Evolutionary conservation across 2,888 invertebrate species (phyloP).

Genomic region (Sarcophaga rosellei): DNA sequence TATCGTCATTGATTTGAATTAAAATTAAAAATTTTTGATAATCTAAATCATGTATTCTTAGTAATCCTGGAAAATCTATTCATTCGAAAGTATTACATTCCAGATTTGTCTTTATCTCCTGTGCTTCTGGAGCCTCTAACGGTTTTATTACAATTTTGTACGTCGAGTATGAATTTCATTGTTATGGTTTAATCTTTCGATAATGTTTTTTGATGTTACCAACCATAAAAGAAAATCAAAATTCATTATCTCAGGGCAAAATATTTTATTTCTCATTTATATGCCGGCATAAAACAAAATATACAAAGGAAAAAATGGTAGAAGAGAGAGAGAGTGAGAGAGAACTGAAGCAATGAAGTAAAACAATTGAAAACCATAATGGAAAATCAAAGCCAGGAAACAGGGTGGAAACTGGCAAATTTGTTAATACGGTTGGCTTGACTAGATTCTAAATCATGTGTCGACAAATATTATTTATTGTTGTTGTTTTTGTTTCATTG

Average conservation of each 20-base stretch:
- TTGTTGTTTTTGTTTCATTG: background rate
- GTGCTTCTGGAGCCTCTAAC: background rate
- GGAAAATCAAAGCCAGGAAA: no score
- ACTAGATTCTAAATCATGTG: background rate
- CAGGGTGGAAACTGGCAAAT: no score
- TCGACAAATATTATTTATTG: background rate
- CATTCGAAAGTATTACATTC: background rate
- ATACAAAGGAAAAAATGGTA: background rate
- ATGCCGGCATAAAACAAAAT: background rate
- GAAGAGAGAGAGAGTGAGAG: background rate
- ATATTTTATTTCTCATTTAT: conserved; percentile 19
- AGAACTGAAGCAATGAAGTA: no score
- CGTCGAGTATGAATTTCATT: conserved; percentile 10
- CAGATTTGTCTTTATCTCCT: background rate
- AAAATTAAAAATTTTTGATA: no score
- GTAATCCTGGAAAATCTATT: no score
- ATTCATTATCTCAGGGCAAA: conserved; percentile 30
- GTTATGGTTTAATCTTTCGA: conserved; percentile 40
- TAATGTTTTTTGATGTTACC: background rate
- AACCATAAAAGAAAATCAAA: conserved; percentile 48
- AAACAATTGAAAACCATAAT: no score
- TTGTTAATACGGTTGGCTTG: no score
- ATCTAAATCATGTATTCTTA: no score
- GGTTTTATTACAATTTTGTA: background rate
- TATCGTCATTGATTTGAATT: no score